Percentiles rank a stretch among this genome's conserved stretches.
phyloP scores from a whole-genome alignment of 2,888 invertebrate genomes.

The Entomobrya proxima region DNA sequence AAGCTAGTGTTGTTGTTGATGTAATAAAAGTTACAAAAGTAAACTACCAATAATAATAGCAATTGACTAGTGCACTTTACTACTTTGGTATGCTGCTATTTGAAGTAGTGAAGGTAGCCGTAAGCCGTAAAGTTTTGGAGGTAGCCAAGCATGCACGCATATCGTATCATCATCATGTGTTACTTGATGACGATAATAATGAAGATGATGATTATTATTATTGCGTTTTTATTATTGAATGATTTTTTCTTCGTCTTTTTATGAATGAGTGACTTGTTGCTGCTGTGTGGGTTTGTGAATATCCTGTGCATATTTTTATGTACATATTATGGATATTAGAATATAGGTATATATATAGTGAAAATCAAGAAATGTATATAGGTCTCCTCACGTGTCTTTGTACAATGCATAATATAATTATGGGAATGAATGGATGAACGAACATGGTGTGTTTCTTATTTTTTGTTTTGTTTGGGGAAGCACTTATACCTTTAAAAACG shows the following conservation, averaged over 20 bases:
- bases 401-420: neutral
- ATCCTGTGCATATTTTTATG: neutral
- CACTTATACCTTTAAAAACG: neutral
- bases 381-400: too few relatives aligned
- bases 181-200: slow-evolving; percentile 48
- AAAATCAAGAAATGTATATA: too few relatives aligned
- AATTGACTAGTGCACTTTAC: slow-evolving; percentile 2
- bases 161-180: slow-evolving; percentile 30
- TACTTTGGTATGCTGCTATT: neutral
- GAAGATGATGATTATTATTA: slow-evolving; percentile 59
- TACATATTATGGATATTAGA: neutral
- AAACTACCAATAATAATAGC: slow-evolving; percentile 39
- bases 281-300: neutral
- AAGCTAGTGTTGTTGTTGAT: slow-evolving; percentile 7
- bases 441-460: neutral
- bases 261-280: slow-evolving; percentile 52
- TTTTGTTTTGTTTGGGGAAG: neutral
- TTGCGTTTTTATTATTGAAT: slow-evolving; percentile 64
- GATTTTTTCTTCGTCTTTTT: slow-evolving; percentile 49
- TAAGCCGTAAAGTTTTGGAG: neutral
- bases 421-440: slow-evolving; percentile 41
- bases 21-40: slow-evolving; percentile 41
- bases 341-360: neutral
- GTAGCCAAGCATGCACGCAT: slow-evolving; percentile 51
- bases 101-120: neutral